These are phyloP conservation scores for Aratinga solstitialis DNA, from an alignment of 2,797 vertebrate species.

Conservation along the genomic window DNA sequence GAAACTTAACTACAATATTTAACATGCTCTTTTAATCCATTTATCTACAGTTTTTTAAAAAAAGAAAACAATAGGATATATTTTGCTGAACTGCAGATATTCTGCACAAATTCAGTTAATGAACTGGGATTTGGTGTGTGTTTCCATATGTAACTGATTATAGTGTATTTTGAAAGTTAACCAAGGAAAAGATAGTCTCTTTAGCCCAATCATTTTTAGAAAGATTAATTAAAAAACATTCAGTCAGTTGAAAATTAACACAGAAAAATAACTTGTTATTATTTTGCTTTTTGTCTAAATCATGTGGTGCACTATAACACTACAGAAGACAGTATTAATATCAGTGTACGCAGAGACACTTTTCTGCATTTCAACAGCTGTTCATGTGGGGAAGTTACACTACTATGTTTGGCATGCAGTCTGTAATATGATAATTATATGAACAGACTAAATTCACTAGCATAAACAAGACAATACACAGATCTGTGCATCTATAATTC, in stretches of 20 bases:
- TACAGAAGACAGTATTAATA: neutral
- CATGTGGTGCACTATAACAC: accelerated
- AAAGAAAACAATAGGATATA: neutral
- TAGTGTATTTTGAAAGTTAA: neutral
- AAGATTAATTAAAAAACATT: constrained; percentile 12
- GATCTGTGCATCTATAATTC: neutral
- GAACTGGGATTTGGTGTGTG: neutral
- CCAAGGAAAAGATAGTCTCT: neutral
- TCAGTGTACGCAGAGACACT: neutral
- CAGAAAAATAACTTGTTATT: neutral
- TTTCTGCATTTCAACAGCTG: neutral
- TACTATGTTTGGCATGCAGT: neutral
- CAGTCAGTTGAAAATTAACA: neutral
- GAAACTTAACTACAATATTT: neutral
- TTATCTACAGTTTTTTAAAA: neutral
- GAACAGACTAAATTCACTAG: neutral
- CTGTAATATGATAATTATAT: neutral
- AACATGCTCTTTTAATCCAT: neutral
- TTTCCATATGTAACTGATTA: neutral
- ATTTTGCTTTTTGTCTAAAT: neutral
- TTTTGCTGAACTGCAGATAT: neutral
- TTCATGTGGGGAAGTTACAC: neutral
- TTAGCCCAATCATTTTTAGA: neutral
- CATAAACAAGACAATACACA: neutral
- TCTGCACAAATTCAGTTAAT: neutral